Evolutionary conservation across 2,797 vertebrate genomes (phyloP), one percentile per base, ranked within the genome.

Genomic region (Coregonus sp.): DNA sequence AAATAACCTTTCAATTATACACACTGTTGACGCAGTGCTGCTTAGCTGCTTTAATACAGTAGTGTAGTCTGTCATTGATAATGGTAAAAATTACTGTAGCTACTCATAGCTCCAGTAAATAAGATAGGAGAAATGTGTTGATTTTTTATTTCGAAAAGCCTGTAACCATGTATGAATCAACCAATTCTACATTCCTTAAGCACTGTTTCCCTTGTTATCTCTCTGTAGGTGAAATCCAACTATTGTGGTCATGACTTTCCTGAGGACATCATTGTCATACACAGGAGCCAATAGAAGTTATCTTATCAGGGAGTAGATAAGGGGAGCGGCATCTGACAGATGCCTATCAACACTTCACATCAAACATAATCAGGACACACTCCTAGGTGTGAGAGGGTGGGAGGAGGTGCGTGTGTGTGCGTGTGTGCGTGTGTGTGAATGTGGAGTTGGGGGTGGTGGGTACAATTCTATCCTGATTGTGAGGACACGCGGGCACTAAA

Each of bases 301-400:
- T 79, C 7, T 70, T 78, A 83, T 86, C 84, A n/a, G 67, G 31
- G 29, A 2, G 54, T 40, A 31, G 80, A 83, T 78, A 82, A 79
- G 72, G 80, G 68, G 78, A 78, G 40, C 67, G 47, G 33, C 52
- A 75, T 69, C 54, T 66, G 78, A 73, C 69, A 78, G 47, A 61
- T 74, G 70, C 72, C 52, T 77, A 81, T 83, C 76, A 77, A 18
- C 52, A 20, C 67, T 67, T 68, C 77, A 79, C 59, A 80, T 77
- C 65, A 74, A 70, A 81, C 33, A 72, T 59, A 75, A 81, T 80
- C 59, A 63, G 52, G 31, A 61, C 73, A 65, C 15, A 65, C 59
- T 66, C 59, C 56, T 61, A n/a, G 20, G 33, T 20, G 66, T 35
- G 33, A 59, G 18, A 37, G 40, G n/a, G 4, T 51, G 29, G 70